Evolutionary conservation across 2,888 invertebrate species (phyloP).

Genomic region (Epinotia demarniana): DNA sequence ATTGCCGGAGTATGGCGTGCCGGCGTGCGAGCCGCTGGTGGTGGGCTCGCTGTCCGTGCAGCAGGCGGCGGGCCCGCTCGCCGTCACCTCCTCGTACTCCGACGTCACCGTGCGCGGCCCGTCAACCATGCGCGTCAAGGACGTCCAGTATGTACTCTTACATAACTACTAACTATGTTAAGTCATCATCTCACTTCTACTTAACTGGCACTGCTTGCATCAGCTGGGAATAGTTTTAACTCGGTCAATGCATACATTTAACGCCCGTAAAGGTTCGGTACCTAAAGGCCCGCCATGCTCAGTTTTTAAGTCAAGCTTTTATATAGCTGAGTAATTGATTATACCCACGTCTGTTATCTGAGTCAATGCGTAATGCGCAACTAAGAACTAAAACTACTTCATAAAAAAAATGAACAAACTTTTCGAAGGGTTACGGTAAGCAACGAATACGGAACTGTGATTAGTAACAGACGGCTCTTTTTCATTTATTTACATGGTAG

Average conservation of each 20-base stretch:
- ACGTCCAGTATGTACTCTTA: constrained; percentile 82
- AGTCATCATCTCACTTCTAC: constrained; percentile 11
- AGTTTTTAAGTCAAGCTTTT: too few species aligned
- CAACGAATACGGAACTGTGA: too few species aligned
- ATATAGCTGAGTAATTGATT: too few species aligned
- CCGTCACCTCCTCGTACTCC: constrained; percentile 84
- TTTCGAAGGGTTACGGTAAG: too few species aligned
- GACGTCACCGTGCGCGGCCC: constrained; percentile 86
- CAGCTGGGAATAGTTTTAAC: neutral
- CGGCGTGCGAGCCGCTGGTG: constrained; percentile 86
- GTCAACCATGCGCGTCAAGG: constrained; percentile 84
- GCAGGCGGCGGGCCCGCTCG: constrained; percentile 86
- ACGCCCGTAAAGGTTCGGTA: neutral
- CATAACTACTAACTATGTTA: constrained; percentile 7
- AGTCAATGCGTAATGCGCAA: too few species aligned
- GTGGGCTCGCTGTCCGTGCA: constrained; percentile 86
- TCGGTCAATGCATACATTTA: neutral
- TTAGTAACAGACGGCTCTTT: too few species aligned
- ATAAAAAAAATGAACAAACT: too few species aligned
- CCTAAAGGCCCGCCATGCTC: too few species aligned
- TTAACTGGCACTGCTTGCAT: neutral
- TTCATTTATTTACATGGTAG: too few species aligned
- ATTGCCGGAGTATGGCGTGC: constrained; percentile 85
- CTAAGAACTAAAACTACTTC: too few species aligned
- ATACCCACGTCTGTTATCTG: too few species aligned